Percentiles rank a stretch among this genome's conserved stretches.
Evolutionary conservation across 2,113 vertebrate species (phyloP).

Genomic region (Anarrhichthys ocellatus): DNA sequence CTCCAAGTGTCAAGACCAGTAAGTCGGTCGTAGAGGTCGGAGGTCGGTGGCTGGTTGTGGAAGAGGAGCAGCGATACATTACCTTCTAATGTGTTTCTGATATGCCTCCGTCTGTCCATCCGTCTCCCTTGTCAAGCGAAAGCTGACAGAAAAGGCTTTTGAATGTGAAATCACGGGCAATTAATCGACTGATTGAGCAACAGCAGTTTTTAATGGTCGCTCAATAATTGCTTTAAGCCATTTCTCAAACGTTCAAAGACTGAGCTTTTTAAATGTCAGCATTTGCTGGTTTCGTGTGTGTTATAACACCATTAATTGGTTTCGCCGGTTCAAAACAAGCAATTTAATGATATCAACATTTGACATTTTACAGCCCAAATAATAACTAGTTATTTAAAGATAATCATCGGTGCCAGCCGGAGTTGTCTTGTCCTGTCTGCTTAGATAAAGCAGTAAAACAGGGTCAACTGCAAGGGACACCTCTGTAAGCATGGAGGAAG

Average conservation of each 20-base stretch:
- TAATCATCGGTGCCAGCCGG: background rate
- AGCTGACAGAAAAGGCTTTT: background rate
- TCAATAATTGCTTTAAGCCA: background rate
- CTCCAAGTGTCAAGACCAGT: slow-evolving; percentile 40
- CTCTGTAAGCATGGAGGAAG: slow-evolving; percentile 4
- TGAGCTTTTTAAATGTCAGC: background rate
- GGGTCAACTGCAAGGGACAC: slow-evolving; percentile 2
- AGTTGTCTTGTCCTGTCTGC: slow-evolving; percentile 24
- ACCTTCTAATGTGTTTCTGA: slow-evolving; percentile 22
- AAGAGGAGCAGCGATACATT: background rate
- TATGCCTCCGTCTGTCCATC: background rate
- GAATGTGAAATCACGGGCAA: background rate
- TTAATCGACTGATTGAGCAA: background rate
- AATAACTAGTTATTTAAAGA: background rate
- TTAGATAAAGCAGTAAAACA: slow-evolving; percentile 15
- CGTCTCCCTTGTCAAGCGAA: background rate
- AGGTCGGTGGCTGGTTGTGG: slow-evolving; percentile 32
- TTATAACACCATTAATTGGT: background rate
- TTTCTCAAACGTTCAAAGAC: background rate
- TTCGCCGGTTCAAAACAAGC: background rate
- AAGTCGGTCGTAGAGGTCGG: slow-evolving; percentile 13
- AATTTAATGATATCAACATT: background rate
- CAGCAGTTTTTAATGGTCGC: background rate
- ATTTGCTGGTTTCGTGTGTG: background rate
- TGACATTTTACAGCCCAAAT: background rate